Conservation (phyloP, 2,797 vertebrate species). For the Channa striata region DNA sequence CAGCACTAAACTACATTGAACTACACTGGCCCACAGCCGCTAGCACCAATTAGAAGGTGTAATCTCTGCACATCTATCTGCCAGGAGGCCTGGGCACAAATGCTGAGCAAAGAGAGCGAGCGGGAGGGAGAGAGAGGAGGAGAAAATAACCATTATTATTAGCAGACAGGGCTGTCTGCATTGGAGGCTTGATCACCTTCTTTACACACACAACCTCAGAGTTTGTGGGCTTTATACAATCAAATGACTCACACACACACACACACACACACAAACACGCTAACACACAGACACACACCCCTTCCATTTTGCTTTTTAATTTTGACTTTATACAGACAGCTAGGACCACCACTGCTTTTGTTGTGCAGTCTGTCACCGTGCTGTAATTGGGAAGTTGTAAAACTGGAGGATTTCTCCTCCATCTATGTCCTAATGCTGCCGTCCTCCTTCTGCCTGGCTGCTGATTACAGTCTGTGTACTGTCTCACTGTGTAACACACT, state of each 20-base stretch:
- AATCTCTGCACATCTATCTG: conserved; percentile 82
- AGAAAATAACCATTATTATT: conserved; percentile 78
- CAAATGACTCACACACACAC: background rate
- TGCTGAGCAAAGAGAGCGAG: conserved; percentile 70
- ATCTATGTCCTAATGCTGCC: conserved; percentile 61
- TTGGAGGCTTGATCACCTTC: conserved; percentile 76
- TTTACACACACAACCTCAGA: conserved; percentile 14
- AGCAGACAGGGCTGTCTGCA: conserved; percentile 71
- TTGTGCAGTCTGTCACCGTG: conserved; percentile 40
- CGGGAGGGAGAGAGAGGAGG: conserved; percentile 41
- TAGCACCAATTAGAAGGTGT: conserved; percentile 77
- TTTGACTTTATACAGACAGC: conserved; percentile 49
- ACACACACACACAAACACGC: conserved; percentile 22
- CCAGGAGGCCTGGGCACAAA: conserved; percentile 72
- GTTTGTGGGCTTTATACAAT: too few relatives aligned
- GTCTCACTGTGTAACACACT: conserved; percentile 70
- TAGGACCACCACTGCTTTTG: conserved; percentile 43
- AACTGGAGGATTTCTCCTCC: conserved; percentile 62
- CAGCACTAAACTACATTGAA: conserved; percentile 71
- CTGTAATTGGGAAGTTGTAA: conserved; percentile 69
- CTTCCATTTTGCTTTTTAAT: conserved; percentile 49
- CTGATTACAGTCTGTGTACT: conserved; percentile 78
- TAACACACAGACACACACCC: conserved; percentile 35
- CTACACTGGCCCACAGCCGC: conserved; percentile 62
- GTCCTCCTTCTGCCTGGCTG: conserved; percentile 61